Evolutionary conservation across 2,888 invertebrate genomes (phyloP), one percentile per base, ranked within the genome.

Genomic region (Heliconius erato): DNA sequence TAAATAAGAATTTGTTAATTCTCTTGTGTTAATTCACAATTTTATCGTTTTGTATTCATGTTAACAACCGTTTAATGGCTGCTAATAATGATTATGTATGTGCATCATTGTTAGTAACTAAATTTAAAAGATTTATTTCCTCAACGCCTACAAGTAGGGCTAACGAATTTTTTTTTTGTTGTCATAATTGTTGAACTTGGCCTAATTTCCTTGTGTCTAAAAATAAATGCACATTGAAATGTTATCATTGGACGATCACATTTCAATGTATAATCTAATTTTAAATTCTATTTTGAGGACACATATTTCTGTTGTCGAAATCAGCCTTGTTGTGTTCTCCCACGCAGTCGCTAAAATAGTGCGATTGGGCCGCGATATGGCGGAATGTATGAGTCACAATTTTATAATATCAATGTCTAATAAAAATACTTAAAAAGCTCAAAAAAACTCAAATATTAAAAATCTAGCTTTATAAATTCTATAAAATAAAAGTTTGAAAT

Each of bases 251-350:
- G 85, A 87, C 85, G 86, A 83, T 85, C 82, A 84, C 87, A 86
- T 87, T 86, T 88, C 86, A 86, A 85, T 88, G 88, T 83, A 85
- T 86, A 74, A 85, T 89, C 91, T 94, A 93, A 90, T 91, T 92
- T 90, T 92, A 90, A 90, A 87, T 87, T 88, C 91, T 91, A 91
- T 93, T 93, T 91, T 88, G 88, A 90, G 89, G 87, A 89, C 88
- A 88, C 87, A 88, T 87, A 90, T 90, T 91, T 91, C 91, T 92
- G 91, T 91, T 91, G 91, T 91, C 90, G 90, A 92, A 92, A 93
- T 87, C 90, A 93, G 92, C 93, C 94, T 95, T 94, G 95, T 95
- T 94, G 88, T 92, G 87, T 87, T 89, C 92, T 89, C 95, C 95
- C 92, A 95, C 95, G 93, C 91, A 90, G 89, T 89, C 85, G 85